These are phyloP conservation scores for Gallinago paraguaiae DNA, from an alignment of 2,113 vertebrate genomes.

Conservation along the genomic window DNA sequence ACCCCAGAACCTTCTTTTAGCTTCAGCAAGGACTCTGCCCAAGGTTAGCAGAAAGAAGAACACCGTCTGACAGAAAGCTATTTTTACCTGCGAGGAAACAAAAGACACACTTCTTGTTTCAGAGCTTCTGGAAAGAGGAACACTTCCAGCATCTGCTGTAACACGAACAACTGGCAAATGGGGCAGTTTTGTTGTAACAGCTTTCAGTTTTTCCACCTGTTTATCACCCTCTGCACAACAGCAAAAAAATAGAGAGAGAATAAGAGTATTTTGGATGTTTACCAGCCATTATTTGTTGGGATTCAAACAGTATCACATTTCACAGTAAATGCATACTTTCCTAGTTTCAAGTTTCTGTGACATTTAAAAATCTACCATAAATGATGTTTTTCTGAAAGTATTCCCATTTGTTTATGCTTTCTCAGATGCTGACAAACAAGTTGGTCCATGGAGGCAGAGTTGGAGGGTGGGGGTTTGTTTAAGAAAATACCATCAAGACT, in stretches of 20 bases:
- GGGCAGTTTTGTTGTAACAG: conserved; percentile 46
- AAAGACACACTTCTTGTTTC: conserved; percentile 67
- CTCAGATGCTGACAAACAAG: neutral
- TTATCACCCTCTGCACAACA: conserved; percentile 56
- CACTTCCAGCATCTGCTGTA: conserved; percentile 17
- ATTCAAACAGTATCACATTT: neutral
- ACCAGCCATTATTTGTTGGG: neutral
- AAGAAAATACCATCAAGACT: neutral
- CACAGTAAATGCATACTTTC: neutral
- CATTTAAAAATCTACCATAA: neutral
- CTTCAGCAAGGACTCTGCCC: neutral
- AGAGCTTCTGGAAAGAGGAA: conserved; percentile 72
- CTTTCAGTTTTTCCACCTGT: conserved; percentile 53
- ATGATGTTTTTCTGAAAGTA: neutral
- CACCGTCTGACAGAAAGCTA: neutral
- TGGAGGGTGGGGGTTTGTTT: rapidly evolving
- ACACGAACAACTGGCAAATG: conserved; percentile 1
- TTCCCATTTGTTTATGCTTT: neutral
- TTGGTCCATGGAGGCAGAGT: neutral
- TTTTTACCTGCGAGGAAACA: conserved; percentile 73
- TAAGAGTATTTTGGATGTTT: neutral
- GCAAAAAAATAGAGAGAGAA: neutral
- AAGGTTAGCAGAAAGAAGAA: neutral
- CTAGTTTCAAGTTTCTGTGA: neutral
- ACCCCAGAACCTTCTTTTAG: neutral